These are phyloP conservation scores for Sesia apiformis DNA, from an alignment of 2,888 invertebrate genomes.

Conservation along the genomic window DNA sequence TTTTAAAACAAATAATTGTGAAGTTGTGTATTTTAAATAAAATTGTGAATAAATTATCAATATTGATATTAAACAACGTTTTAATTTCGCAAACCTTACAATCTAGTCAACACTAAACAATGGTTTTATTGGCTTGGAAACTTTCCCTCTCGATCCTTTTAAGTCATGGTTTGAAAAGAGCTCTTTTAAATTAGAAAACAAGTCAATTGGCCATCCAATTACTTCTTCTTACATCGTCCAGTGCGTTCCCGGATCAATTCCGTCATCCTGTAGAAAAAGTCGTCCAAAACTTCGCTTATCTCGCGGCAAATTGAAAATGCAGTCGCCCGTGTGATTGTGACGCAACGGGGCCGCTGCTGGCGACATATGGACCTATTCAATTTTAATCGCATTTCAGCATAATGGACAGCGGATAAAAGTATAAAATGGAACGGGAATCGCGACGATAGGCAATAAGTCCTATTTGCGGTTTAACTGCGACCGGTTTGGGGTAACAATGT, in stretches of 20 bases:
- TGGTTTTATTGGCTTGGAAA: too few species aligned
- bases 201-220: slow-evolving; percentile 64
- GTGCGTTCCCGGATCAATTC: slow-evolving; percentile 72
- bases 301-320: slow-evolving; percentile 74
- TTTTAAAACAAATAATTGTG: slow-evolving; percentile 70
- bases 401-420: slow-evolving; percentile 70
- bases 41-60: slow-evolving; percentile 75
- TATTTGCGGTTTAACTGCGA: slow-evolving; percentile 60
- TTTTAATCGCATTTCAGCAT: slow-evolving; percentile 74
- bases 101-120: too few species aligned
- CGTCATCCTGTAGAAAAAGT: slow-evolving; percentile 66
- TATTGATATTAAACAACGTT: slow-evolving; percentile 62
- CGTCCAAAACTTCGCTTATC: slow-evolving; percentile 69
- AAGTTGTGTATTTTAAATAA: slow-evolving; percentile 75
- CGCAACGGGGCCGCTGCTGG: slow-evolving; percentile 58
- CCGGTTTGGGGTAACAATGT: slow-evolving; percentile 57
- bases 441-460: slow-evolving; percentile 60
- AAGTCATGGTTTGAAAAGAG: too few species aligned
- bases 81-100: slow-evolving; percentile 14
- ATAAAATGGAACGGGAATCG: slow-evolving; percentile 49
- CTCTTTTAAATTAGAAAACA: slow-evolving; percentile 20
- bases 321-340: slow-evolving; percentile 70
- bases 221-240: slow-evolving; percentile 44
- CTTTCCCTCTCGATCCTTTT: too few species aligned
- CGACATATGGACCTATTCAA: slow-evolving; percentile 73